Conservation (phyloP, 2,888 invertebrate species). For the Tiliacea citrago region DNA sequence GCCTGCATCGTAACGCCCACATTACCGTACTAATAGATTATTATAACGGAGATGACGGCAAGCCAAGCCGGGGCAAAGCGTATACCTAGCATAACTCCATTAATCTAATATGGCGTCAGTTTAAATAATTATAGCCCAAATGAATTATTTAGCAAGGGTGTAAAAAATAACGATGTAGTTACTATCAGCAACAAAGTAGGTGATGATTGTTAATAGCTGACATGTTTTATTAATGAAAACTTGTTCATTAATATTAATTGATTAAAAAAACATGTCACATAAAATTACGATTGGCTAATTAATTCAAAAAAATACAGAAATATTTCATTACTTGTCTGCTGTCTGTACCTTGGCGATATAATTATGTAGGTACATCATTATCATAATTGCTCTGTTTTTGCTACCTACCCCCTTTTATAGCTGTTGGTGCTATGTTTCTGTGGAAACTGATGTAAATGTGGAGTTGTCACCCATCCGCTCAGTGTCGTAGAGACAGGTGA, state of each 20-base stretch:
- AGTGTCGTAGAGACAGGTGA: constrained; percentile 16
- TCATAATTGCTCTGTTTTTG: constrained; percentile 61
- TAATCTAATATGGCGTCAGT: constrained; percentile 42
- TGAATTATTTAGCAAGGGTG: constrained; percentile 61
- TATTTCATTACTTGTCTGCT: neutral
- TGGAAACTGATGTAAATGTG: constrained; percentile 45
- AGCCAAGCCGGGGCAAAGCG: neutral
- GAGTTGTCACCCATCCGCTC: constrained; percentile 4
- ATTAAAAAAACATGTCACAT: neutral
- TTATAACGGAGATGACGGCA: constrained; percentile 3
- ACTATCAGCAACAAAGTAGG: constrained; percentile 17
- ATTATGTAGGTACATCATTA: constrained; percentile 39
- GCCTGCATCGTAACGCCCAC: constrained; percentile 33
- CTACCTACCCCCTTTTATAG: constrained; percentile 42
- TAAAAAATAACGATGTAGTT: constrained; percentile 49
- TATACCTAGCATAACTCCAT: constrained; percentile 27
- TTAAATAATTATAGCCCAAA: constrained; percentile 53
- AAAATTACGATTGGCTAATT: neutral
- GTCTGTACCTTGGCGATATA: constrained; percentile 18
- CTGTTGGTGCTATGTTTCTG: constrained; percentile 26
- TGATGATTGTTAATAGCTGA: neutral
- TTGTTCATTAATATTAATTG: constrained; percentile 35
- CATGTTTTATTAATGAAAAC: constrained; percentile 43
- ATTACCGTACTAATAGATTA: constrained; percentile 38
- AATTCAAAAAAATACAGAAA: neutral